These are phyloP conservation scores for Seladonia tumulorum DNA, from an alignment of 2,888 invertebrate genomes.

Conservation along the genomic window DNA sequence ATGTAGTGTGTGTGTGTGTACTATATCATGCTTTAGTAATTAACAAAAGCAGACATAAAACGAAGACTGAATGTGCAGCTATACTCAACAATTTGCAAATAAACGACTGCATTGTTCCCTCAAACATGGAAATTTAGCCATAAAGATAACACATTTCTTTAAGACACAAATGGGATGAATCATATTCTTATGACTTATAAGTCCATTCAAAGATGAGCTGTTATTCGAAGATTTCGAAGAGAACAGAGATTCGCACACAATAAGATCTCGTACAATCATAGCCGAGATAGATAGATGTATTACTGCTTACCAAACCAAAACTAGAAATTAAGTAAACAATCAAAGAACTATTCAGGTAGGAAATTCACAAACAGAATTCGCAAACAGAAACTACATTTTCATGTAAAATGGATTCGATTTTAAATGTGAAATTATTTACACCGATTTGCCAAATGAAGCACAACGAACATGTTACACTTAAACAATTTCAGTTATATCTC, in stretches of 20 bases:
- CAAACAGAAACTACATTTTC: background rate
- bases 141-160: background rate
- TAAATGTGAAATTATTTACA: background rate
- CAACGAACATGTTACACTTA: too few species aligned
- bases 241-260: background rate
- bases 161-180: background rate
- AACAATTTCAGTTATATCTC: too few species aligned
- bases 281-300: background rate
- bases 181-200: constrained; percentile 7
- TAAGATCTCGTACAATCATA: background rate
- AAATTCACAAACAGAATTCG: background rate
- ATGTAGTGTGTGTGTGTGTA: background rate
- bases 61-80: background rate
- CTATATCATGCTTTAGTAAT: background rate
- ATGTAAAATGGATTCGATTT: background rate
- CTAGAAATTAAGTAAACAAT: background rate
- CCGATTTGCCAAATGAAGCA: too few species aligned
- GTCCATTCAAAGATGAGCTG: constrained; percentile 12
- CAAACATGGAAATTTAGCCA: background rate
- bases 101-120: background rate
- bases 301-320: background rate
- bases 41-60: background rate
- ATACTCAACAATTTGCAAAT: background rate
- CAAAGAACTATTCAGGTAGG: background rate
- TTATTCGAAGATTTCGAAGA: background rate